Evolutionary conservation across 2,888 invertebrate genomes (phyloP).

Genomic region (Lumbricus terrestris): DNA sequence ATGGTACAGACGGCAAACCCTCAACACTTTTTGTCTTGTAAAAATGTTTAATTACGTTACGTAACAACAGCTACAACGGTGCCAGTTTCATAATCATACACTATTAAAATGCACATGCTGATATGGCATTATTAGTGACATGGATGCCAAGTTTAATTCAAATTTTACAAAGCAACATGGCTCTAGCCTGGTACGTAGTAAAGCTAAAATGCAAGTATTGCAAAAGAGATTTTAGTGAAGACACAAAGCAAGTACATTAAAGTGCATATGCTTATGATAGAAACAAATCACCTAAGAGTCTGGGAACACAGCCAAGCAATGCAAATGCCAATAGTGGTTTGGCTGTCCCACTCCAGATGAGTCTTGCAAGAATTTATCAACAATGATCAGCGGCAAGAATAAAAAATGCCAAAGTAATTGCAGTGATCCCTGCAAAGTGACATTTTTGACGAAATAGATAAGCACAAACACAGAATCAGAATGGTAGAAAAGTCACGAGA

Average conservation of each 20-base stretch:
- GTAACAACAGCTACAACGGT: not conserved
- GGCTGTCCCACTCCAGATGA: not conserved
- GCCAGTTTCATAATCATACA: not conserved
- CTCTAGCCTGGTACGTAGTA: not conserved
- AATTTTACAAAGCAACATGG: not conserved
- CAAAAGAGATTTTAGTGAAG: not conserved
- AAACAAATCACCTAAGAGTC: not conserved
- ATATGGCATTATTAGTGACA: not conserved
- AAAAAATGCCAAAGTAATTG: not conserved
- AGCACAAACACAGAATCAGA: not conserved
- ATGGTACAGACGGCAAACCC: not conserved
- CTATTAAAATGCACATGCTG: not conserved
- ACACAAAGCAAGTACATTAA: not conserved
- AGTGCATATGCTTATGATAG: not conserved
- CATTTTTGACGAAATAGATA: not conserved
- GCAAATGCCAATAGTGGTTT: not conserved
- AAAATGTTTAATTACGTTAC: not conserved
- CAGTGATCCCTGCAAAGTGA: not conserved
- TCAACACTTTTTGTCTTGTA: not conserved
- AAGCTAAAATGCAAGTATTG: not conserved
- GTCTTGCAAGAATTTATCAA: not conserved
- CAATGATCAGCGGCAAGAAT: not conserved
- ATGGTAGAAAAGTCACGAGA: not conserved
- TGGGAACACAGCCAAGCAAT: not conserved
- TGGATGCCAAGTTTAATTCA: not conserved